These are phyloP conservation scores for Aphelocoma coerulescens DNA, from an alignment of 2,113 vertebrate species.

Conservation along the genomic window DNA sequence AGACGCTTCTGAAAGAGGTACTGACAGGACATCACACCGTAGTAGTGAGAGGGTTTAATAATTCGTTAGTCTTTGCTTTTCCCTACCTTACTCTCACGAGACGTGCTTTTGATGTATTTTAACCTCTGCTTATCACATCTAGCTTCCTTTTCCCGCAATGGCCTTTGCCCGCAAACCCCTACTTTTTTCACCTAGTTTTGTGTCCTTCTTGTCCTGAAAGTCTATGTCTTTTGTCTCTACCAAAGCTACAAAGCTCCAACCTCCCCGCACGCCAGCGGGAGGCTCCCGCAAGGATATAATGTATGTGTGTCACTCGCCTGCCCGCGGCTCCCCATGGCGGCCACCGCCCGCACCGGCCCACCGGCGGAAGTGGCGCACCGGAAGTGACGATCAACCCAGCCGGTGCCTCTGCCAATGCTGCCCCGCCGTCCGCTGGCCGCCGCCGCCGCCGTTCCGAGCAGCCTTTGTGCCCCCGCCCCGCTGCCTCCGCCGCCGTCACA, in stretches of 20 bases:
- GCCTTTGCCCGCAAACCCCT: neutral
- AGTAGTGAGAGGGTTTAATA: rapidly evolving
- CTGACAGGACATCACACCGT: rapidly evolving
- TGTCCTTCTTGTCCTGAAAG: neutral
- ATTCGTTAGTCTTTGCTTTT: neutral
- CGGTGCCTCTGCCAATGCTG: rapidly evolving
- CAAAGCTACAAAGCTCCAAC: rapidly evolving
- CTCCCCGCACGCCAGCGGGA: neutral
- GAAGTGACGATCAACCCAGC: rapidly evolving
- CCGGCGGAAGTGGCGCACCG: rapidly evolving
- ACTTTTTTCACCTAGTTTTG: neutral
- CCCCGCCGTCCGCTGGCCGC: rapidly evolving
- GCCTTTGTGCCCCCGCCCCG: neutral
- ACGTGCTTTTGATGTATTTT: neutral
- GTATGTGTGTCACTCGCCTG: neutral
- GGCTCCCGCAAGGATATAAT: rapidly evolving
- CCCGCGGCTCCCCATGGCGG: neutral
- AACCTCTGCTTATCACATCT: neutral
- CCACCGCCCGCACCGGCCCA: neutral
- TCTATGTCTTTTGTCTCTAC: no score
- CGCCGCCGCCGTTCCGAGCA: neutral
- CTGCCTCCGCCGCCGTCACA: neutral
- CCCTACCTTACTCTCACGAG: no score
- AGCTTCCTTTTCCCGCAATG: rapidly evolving
- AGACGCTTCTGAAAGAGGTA: neutral